These are phyloP conservation scores for Danaus plexippus DNA, from an alignment of 1,140 invertebrate genomes.

Conservation along the genomic window DNA sequence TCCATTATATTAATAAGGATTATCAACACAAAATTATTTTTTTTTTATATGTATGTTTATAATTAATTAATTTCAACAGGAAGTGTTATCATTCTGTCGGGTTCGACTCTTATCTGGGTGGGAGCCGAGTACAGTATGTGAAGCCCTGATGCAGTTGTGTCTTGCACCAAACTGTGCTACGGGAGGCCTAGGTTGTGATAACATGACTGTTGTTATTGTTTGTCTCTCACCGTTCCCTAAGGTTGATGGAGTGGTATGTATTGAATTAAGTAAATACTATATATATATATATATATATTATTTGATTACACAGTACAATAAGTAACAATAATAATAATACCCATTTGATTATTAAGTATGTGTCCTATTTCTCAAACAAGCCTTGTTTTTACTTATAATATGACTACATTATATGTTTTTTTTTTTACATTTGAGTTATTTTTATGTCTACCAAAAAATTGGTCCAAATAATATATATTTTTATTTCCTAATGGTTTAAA, in stretches of 20 bases:
- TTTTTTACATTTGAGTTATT: too few relatives aligned
- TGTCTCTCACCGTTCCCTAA: slow-evolving; percentile 78
- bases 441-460: too few relatives aligned
- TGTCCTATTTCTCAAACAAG: too few relatives aligned
- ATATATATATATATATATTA: slow-evolving; percentile 7
- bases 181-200: slow-evolving; percentile 97
- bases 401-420: too few relatives aligned
- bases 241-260: slow-evolving; percentile 32
- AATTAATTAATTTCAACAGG: slow-evolving; percentile 61
- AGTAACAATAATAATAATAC: too few relatives aligned
- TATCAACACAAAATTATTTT: too few relatives aligned
- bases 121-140: slow-evolving; percentile 96
- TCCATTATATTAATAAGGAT: too few relatives aligned
- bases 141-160: slow-evolving; percentile 94
- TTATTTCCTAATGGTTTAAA: too few relatives aligned
- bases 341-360: too few relatives aligned
- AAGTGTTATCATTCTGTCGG: slow-evolving; percentile 94
- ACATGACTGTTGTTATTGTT: slow-evolving; percentile 96
- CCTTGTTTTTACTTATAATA: too few relatives aligned
- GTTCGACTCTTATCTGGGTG: slow-evolving; percentile 83
- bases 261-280: not conserved
- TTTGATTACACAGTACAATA: not conserved
- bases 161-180: slow-evolving; percentile 96
- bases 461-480: too few relatives aligned
- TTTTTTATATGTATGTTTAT: not conserved